phyloP scores from a whole-genome alignment of 1,140 invertebrate genomes.

The Saxidomus purpurata region DNA sequence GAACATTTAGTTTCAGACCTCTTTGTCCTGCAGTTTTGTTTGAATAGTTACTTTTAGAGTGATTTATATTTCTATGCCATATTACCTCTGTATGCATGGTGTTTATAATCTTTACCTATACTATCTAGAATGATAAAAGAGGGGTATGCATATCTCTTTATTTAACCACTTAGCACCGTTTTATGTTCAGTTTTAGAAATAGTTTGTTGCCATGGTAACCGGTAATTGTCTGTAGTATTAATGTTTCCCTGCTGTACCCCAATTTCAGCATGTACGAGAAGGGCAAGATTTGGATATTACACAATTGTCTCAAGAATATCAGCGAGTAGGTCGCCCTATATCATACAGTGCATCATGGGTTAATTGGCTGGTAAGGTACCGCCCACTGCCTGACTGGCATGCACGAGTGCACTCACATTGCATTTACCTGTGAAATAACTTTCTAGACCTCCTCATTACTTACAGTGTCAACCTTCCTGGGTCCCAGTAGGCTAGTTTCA shows the following conservation, averaged over 20 bases:
- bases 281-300: slow-evolving; percentile 31
- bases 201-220: slow-evolving; percentile 7
- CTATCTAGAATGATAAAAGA: slow-evolving; percentile 27
- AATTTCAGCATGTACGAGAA: slow-evolving; percentile 47
- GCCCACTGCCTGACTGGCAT: background rate
- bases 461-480: background rate
- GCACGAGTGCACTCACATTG: slow-evolving; percentile 16
- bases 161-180: slow-evolving; percentile 9
- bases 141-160: slow-evolving; percentile 48
- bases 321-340: slow-evolving; percentile 58
- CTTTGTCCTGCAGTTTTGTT: too few relatives aligned
- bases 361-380: slow-evolving; percentile 65
- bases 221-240: slow-evolving; percentile 22
- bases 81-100: background rate
- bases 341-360: slow-evolving; percentile 58
- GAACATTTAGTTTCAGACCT: too few relatives aligned
- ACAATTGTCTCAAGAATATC: slow-evolving; percentile 37
- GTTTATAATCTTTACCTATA: slow-evolving; percentile 21
- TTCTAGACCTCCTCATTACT: background rate
- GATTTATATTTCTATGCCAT: background rate
- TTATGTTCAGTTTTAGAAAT: slow-evolving; percentile 8
- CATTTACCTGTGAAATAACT: background rate
- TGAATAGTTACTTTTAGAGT: too few relatives aligned
- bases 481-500: too few relatives aligned
- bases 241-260: background rate